phyloP scores from a whole-genome alignment of 2,113 vertebrate genomes.

The Pedionomus torquatus region DNA sequence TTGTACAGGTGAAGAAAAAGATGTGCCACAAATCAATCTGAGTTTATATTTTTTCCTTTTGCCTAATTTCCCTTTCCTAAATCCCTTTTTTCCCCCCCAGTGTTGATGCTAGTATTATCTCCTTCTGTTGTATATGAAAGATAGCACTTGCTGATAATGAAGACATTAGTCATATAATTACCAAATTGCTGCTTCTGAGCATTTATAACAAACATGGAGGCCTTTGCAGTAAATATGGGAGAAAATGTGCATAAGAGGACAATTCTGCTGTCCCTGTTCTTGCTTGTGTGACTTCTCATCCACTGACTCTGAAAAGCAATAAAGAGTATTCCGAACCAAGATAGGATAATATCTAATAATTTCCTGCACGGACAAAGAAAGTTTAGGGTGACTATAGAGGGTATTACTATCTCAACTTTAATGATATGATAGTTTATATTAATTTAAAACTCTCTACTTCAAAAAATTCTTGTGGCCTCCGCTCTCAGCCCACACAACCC shows the following conservation, averaged over 20 bases:
- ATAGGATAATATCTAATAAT: conserved; percentile 35
- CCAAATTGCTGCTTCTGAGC: not conserved
- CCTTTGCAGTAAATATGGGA: not conserved
- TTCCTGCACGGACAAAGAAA: conserved; percentile 32
- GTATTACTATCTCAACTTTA: conserved; percentile 1
- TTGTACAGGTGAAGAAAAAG: not conserved
- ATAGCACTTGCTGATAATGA: not conserved
- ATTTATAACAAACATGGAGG: not conserved
- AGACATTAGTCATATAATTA: not conserved
- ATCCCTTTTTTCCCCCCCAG: not conserved
- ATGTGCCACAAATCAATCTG: not conserved
- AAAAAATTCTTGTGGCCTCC: not conserved
- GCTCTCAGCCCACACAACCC: not conserved
- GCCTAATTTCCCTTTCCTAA: not conserved
- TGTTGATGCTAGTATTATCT: not conserved
- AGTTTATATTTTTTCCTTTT: not conserved
- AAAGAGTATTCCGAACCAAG: not conserved
- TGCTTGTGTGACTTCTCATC: not conserved
- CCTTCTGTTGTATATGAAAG: not conserved
- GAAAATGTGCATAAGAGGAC: not conserved
- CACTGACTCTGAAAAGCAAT: not conserved
- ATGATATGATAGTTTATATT: not conserved
- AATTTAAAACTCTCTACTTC: conserved; percentile 17
- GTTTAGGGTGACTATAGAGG: not conserved
- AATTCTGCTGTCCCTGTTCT: not conserved